Base-by-base conservation (phyloP, 2,797 vertebrate species). In the Ceyx erithaca region DNA sequence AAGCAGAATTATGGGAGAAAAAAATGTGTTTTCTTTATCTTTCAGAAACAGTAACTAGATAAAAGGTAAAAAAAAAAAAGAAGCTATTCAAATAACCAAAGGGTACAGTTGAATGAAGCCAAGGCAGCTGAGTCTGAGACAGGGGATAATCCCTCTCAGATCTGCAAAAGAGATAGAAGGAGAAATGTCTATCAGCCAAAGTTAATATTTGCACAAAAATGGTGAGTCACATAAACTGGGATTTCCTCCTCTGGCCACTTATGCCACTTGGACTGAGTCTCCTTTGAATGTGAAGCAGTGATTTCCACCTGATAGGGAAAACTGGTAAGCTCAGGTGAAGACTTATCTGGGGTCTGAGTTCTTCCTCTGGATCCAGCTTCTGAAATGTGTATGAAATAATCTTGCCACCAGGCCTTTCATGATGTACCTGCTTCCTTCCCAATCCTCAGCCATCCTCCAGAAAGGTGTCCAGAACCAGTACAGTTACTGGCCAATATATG, bases 141-240 rank as follows among this genome's bases (percentile, higher is more conserved):
- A 54, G 81, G 89, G 92, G 94, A 90, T 92, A 96, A 96, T 83
- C 89, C 94, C 45, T 18, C 90, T 87, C 94, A 78, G 91, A 97
- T 98, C 97, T 98, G 98, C 97, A 97, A 98, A 98, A 98, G 96
- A 95, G 97, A 98, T 97, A 98, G 66, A 88, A 94, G 97, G 80
- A 96, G 93, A 95, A 95, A 96, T 12, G 85, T 61, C 87, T 37
- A 87, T 81, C 96, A 97, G 98, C 98, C 98, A 98, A 98, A 96
- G 97, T 94, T 98, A 98, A 98, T 98, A 98, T 98, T 98, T 98
- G 97, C 95, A 97, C 96, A 97, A 98, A 97, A 98, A 97, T 92
- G 88, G 97, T 98, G 97, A 98, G 97, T 98, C 98, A 98, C 91
- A 96, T 91, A 96, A 97, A 96, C 94, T 96, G 94, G 95, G 97